Percentiles rank a stretch among this genome's conserved stretches.
Conservation (phyloP, 2,113 vertebrate genomes). For the Notiomystis cincta region DNA sequence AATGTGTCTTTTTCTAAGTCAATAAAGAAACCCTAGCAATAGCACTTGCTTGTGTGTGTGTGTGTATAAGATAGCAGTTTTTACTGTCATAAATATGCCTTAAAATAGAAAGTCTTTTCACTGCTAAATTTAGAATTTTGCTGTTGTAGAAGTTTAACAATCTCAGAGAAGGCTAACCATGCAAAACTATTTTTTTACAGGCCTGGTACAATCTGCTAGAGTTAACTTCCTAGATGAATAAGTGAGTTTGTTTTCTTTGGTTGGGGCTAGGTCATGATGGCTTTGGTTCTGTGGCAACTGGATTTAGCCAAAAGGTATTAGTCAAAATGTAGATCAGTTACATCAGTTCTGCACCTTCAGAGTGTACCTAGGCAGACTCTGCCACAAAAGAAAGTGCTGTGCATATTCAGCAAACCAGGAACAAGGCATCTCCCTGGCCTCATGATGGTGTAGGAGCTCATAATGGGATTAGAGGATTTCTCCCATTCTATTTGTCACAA, state of each 20-base stretch:
- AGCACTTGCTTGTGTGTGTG: background rate
- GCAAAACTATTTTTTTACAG: background rate
- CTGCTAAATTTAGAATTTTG: background rate
- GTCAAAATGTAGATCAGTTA: background rate
- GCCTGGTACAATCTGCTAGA: background rate
- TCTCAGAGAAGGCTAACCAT: background rate
- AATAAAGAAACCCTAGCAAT: background rate
- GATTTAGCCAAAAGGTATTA: background rate
- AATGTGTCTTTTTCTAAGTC: background rate
- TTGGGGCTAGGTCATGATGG: background rate
- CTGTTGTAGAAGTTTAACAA: background rate
- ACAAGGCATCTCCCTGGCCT: background rate
- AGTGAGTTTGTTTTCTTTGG: background rate
- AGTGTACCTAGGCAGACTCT: background rate
- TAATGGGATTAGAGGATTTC: background rate
- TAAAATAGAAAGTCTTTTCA: background rate
- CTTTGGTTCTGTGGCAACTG: background rate
- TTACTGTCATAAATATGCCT: background rate
- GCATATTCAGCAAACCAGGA: background rate
- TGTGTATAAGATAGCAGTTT: background rate
- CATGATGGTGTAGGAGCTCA: background rate
- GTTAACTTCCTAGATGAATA: background rate
- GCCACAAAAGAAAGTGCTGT: background rate
- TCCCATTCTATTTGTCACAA: background rate
- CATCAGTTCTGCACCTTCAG: background rate